These are phyloP conservation scores for Anseranas semipalmata DNA, from an alignment of 2,113 vertebrate species.

Conservation along the genomic window DNA sequence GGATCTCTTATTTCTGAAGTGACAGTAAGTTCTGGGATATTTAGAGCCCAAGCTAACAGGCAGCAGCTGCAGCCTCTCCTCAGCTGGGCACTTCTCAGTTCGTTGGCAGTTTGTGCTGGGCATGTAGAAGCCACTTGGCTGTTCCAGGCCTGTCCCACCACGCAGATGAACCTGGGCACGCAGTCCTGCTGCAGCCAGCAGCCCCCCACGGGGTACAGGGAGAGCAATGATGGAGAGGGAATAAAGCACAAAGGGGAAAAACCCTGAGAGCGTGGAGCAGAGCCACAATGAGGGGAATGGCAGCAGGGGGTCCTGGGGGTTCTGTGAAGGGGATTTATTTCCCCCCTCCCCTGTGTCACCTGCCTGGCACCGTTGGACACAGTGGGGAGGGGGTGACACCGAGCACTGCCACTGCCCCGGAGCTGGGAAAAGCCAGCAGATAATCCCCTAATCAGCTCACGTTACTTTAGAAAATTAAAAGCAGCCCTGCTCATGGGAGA, in stretches of 20 bases:
- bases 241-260: neutral
- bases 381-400: neutral
- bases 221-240: neutral
- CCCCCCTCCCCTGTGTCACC: neutral
- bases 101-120: neutral
- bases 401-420: neutral
- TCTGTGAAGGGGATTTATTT: neutral
- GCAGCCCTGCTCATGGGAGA: conserved; percentile 1
- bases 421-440: conserved; percentile 1
- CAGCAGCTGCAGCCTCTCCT: neutral
- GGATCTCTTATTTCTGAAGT: neutral
- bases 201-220: neutral
- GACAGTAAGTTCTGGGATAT: neutral
- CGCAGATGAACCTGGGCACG: neutral
- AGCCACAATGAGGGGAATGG: neutral
- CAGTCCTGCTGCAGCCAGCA: neutral
- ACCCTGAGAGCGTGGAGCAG: neutral
- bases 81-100: neutral
- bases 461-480: conserved; percentile 71
- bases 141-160: neutral
- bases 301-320: neutral
- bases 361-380: neutral
- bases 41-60: neutral
- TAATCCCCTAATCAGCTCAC: conserved; percentile 58
- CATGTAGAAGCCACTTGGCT: neutral